phyloP scores from a whole-genome alignment of 2,888 invertebrate genomes.

The Amiota mariae region DNA sequence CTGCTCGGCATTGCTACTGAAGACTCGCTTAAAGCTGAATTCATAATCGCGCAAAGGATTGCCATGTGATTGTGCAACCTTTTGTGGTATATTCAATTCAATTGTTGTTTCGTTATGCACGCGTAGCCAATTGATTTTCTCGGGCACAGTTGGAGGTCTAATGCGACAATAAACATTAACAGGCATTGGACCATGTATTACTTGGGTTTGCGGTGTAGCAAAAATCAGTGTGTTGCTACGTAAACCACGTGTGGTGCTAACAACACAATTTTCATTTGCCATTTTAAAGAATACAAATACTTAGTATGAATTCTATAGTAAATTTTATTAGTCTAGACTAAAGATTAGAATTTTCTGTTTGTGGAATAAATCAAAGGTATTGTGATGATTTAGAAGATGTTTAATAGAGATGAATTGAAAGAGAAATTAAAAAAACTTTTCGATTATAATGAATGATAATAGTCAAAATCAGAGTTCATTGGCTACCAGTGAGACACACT shows the following conservation, averaged over 20 bases:
- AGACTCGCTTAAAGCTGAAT: slow-evolving; percentile 87
- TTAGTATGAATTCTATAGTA: too few relatives aligned
- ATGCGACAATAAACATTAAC: slow-evolving; percentile 90
- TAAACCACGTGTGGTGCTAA: neutral
- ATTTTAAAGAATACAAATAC: too few relatives aligned
- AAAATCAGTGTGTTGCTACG: neutral
- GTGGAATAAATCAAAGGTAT: too few relatives aligned
- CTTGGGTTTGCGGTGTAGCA: neutral
- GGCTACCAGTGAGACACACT: too few relatives aligned
- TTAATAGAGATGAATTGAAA: too few relatives aligned
- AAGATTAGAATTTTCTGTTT: too few relatives aligned
- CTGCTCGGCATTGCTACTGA: slow-evolving; percentile 84
- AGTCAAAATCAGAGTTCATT: too few relatives aligned
- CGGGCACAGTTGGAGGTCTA: slow-evolving; percentile 78
- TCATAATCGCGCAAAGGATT: slow-evolving; percentile 79
- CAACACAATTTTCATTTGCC: neutral
- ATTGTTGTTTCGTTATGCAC: slow-evolving; percentile 81
- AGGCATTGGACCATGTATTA: slow-evolving; percentile 69
- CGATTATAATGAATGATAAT: too few relatives aligned
- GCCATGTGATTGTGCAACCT: slow-evolving; percentile 77
- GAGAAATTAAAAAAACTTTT: too few relatives aligned
- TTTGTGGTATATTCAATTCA: slow-evolving; percentile 78
- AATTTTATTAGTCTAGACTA: too few relatives aligned
- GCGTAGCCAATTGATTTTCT: slow-evolving; percentile 77
- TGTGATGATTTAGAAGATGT: too few relatives aligned